These are phyloP conservation scores for Corythaeola cristata DNA, from an alignment of 2,113 vertebrate genomes.

Conservation along the genomic window DNA sequence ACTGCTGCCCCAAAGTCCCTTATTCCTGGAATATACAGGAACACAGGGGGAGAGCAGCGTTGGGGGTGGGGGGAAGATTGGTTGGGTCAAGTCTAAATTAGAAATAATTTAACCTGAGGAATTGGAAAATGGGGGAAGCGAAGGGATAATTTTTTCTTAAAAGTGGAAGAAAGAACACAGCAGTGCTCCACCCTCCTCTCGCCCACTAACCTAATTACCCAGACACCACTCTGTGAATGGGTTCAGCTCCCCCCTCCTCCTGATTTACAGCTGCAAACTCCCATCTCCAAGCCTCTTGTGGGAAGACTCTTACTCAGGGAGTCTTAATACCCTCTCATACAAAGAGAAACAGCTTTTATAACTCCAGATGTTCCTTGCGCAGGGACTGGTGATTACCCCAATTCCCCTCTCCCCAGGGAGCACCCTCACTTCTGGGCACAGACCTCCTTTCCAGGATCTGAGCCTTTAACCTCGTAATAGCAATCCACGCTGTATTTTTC, in stretches of 20 bases:
- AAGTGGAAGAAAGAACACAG: neutral
- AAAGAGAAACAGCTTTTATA: neutral
- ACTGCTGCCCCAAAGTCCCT: neutral
- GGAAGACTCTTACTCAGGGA: neutral
- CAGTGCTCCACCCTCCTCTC: neutral
- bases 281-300: neutral
- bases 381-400: neutral
- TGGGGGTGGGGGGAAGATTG: too few species aligned
- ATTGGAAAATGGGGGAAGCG: neutral
- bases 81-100: neutral
- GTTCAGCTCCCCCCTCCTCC: neutral
- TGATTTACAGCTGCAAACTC: neutral
- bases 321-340: neutral
- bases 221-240: neutral
- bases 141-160: neutral
- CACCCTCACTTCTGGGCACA: neutral
- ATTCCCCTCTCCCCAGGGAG: neutral
- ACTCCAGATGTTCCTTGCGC: neutral
- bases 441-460: neutral
- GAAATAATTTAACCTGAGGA: neutral
- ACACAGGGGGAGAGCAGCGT: fast-evolving
- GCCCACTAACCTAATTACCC: neutral
- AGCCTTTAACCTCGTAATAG: neutral
- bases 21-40: neutral
- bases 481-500: neutral